Conservation (phyloP, 2,888 invertebrate genomes). For the Leptura quadrifasciata region DNA sequence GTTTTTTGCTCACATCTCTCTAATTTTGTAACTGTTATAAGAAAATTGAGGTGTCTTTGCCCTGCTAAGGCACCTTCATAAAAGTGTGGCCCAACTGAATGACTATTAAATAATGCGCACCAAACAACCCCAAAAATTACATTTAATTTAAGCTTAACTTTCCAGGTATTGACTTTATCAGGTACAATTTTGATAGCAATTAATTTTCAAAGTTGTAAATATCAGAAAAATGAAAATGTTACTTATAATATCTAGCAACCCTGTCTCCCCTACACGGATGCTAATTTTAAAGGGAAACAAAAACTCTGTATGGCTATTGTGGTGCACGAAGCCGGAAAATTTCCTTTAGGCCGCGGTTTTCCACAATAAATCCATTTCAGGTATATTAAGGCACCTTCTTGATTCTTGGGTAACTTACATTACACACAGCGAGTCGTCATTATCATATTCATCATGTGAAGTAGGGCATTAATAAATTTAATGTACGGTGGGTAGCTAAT, state of each 20-base stretch:
- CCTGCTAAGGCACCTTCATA: too few relatives aligned
- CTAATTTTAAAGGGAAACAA: conserved; percentile 12
- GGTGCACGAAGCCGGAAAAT: conserved; percentile 29
- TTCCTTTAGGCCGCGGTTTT: conserved; percentile 16
- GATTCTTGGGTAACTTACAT: conserved; percentile 2
- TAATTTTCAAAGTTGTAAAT: neutral
- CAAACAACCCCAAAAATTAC: too few relatives aligned
- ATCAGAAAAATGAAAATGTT: neutral
- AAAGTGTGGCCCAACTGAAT: too few relatives aligned
- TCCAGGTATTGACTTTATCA: too few relatives aligned
- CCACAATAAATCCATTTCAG: conserved; percentile 25
- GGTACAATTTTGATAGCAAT: neutral
- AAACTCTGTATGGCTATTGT: conserved; percentile 25
- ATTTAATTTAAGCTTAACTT: too few relatives aligned
- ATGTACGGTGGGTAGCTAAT: neutral
- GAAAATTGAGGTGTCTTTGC: too few relatives aligned
- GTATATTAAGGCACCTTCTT: conserved; percentile 22
- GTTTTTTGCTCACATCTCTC: too few relatives aligned
- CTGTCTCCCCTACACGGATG: conserved; percentile 6
- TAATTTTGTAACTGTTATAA: too few relatives aligned
- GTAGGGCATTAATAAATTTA: neutral
- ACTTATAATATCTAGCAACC: neutral
- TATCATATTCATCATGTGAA: conserved; percentile 1
- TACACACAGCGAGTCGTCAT: neutral
- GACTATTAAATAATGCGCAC: too few relatives aligned